Conservation (phyloP, 2,797 vertebrate genomes). For the Cossypha niveicapilla region DNA sequence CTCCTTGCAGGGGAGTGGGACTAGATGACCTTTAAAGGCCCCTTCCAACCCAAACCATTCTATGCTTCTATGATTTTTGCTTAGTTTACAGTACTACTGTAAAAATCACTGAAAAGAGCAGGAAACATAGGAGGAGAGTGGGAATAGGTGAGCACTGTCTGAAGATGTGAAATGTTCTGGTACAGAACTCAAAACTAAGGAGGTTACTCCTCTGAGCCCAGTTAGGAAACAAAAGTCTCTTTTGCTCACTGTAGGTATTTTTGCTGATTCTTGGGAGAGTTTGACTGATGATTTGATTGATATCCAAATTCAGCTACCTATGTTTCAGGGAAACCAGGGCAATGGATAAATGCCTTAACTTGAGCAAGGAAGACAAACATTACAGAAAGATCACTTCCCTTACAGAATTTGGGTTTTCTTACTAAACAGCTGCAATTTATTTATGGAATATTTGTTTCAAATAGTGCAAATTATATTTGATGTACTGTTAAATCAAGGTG, state of each 20-base stretch:
- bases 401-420: neutral
- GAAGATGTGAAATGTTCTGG: neutral
- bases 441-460: neutral
- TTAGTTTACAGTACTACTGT: neutral
- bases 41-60: neutral
- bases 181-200: neutral
- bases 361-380: neutral
- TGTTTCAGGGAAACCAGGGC: neutral
- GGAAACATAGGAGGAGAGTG: neutral
- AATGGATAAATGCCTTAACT: neutral
- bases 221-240: neutral
- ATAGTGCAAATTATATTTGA: neutral
- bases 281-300: neutral
- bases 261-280: neutral
- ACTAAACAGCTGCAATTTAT: neutral
- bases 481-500: neutral
- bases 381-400: neutral
- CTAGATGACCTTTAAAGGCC: neutral
- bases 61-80: neutral
- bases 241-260: neutral
- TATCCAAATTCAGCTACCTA: neutral
- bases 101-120: neutral
- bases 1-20: neutral
- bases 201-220: neutral
- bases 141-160: neutral